A percentile compares a stretch with the other conserved stretches of the same genome.
These are phyloP conservation scores for Luffia ferchaultella DNA, from an alignment of 2,888 invertebrate genomes.

Conservation along the genomic window DNA sequence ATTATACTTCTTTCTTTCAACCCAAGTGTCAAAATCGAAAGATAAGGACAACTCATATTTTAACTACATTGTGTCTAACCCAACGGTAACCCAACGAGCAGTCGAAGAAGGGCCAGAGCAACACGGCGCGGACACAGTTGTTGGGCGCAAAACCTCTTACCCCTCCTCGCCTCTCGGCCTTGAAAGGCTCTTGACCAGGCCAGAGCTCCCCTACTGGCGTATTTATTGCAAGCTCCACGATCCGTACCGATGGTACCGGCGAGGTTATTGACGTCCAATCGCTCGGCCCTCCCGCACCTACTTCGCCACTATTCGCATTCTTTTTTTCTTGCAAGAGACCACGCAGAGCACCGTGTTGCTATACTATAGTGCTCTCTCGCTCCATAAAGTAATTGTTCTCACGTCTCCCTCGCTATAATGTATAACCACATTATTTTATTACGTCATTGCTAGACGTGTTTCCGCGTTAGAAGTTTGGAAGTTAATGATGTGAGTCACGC, in stretches of 20 bases:
- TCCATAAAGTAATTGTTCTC: slow-evolving; percentile 49
- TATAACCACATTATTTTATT: slow-evolving; percentile 55
- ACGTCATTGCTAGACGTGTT: slow-evolving; percentile 58
- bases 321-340: slow-evolving; percentile 43
- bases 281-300: slow-evolving; percentile 12
- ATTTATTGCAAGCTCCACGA: slow-evolving; percentile 65
- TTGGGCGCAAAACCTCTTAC: slow-evolving; percentile 40
- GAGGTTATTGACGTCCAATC: slow-evolving; percentile 56
- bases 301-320: slow-evolving; percentile 28
- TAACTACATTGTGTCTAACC: slow-evolving; percentile 18
- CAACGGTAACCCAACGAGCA: slow-evolving; percentile 39
- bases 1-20: too few species aligned
- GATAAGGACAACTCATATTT: too few species aligned
- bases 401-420: slow-evolving; percentile 56
- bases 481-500: slow-evolving; percentile 59
- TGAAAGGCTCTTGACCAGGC: slow-evolving; percentile 67
- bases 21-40: too few species aligned
- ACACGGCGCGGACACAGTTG: slow-evolving; percentile 42
- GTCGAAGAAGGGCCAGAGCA: slow-evolving; percentile 43
- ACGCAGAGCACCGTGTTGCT: slow-evolving; percentile 27
- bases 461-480: slow-evolving; percentile 58
- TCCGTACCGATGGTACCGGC: slow-evolving; percentile 46
- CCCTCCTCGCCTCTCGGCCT: slow-evolving; percentile 62
- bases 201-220: slow-evolving; percentile 53
- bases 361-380: slow-evolving; percentile 23